Percentiles rank a stretch among this genome's conserved stretches.
Evolutionary conservation across 2,113 vertebrate genomes (phyloP).

Genomic region (Limnothrissa miodon): DNA sequence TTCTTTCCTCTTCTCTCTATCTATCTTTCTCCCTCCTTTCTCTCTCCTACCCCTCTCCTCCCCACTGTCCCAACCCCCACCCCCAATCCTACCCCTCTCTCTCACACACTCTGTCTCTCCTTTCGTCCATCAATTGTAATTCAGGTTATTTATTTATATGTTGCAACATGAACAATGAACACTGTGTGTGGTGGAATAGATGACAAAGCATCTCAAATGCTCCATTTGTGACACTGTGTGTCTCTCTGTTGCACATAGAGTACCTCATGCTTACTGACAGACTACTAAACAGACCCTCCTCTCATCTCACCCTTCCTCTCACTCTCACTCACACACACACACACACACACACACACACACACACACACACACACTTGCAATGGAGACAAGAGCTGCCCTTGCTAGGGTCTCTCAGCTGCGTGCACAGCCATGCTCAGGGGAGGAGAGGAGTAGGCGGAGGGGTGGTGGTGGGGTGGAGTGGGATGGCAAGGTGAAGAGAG

Average conservation of each 20-base stretch:
- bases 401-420: neutral
- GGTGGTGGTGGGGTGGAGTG: neutral
- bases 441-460: neutral
- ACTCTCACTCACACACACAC: neutral
- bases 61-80: no score
- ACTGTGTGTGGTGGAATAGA: neutral
- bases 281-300: neutral
- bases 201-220: neutral
- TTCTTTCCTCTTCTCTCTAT: neutral
- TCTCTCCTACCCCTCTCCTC: neutral
- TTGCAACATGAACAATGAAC: neutral
- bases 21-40: neutral
- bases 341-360: neutral
- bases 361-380: neutral
- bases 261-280: neutral
- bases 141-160: neutral
- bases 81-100: neutral
- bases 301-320: neutral
- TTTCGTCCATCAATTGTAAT: neutral
- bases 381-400: neutral
- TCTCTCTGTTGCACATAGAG: neutral
- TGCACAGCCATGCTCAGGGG: neutral
- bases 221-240: neutral
- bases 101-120: neutral
- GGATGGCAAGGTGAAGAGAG: conserved; percentile 15